Conservation (phyloP, 2,113 vertebrate species). For the Agapornis roseicollis region DNA sequence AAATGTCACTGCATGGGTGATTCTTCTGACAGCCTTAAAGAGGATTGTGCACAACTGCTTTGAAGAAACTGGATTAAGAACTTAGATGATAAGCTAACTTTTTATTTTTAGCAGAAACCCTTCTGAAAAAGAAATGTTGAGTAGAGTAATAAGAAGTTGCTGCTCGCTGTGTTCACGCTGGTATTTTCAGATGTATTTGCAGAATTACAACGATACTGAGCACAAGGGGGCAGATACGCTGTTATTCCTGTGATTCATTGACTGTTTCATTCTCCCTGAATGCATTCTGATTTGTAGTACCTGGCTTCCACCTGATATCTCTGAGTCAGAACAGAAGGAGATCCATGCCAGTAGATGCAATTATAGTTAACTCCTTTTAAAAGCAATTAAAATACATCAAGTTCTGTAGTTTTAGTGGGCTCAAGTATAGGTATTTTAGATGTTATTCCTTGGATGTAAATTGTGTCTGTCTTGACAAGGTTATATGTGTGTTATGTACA, state of each 20-base stretch:
- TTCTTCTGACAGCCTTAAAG: neutral
- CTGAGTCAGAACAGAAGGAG: neutral
- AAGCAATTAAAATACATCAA: neutral
- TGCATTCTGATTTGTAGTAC: neutral
- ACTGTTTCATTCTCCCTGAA: neutral
- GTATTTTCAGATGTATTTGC: neutral
- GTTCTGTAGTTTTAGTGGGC: neutral
- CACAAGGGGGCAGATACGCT: neutral
- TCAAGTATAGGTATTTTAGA: no score
- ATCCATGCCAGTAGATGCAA: neutral
- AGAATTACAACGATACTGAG: neutral
- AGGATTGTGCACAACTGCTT: neutral
- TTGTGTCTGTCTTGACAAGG: no score
- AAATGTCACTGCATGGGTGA: neutral
- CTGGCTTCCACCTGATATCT: neutral
- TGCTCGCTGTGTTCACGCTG: neutral
- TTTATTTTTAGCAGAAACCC: constrained; percentile 32
- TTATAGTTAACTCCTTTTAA: neutral
- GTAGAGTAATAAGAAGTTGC: constrained; percentile 20
- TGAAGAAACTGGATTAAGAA: neutral
- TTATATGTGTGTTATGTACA: neutral
- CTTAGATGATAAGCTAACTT: neutral
- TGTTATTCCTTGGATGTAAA: no score
- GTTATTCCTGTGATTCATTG: neutral
- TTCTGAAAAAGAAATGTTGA: constrained; percentile 3